Percentiles rank a stretch among this genome's conserved stretches.
Conservation (phyloP, 2,797 vertebrate species). For the Emydoidea blandingii region DNA sequence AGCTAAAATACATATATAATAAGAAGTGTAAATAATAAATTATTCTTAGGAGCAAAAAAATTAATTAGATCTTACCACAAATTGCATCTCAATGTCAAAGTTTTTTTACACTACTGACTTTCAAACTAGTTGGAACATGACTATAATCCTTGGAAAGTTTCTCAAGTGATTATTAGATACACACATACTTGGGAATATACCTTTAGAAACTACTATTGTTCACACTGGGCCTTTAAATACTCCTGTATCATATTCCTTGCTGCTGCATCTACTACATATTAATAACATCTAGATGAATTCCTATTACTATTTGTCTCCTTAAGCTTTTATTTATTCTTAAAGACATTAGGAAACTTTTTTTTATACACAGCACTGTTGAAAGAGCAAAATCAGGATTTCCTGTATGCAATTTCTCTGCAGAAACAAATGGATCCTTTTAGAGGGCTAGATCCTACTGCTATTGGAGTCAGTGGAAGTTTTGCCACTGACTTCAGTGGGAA, state of each 20-base stretch:
- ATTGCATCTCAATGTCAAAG: conserved; percentile 86
- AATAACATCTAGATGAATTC: conserved; percentile 64
- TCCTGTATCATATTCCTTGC: conserved; percentile 34
- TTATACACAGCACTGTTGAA: background rate
- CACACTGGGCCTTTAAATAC: conserved; percentile 48
- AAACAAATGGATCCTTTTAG: background rate
- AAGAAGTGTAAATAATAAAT: conserved; percentile 91
- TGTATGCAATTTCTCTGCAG: conserved; percentile 34
- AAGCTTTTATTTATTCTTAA: conserved; percentile 61
- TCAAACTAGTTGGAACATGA: conserved; percentile 81
- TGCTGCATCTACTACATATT: conserved; percentile 49
- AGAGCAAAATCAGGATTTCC: conserved; percentile 1
- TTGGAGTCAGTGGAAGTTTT: conserved; percentile 60
- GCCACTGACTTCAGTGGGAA: conserved; percentile 1
- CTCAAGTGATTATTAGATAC: conserved; percentile 61
- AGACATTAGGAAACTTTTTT: conserved; percentile 40
- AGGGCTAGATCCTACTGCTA: conserved; percentile 1
- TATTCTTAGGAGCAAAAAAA: conserved; percentile 90
- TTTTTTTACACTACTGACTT: conserved; percentile 82
- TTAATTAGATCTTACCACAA: conserved; percentile 88
- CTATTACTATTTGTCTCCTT: conserved; percentile 58
- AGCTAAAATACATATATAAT: conserved; percentile 92
- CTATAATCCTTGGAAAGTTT: conserved; percentile 77
- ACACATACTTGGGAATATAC: conserved; percentile 56
- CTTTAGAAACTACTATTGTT: conserved; percentile 63